A percentile compares a stretch with the other conserved stretches of the same genome.
Conservation (phyloP, 1,140 invertebrate genomes). For the Scaptomyza graminum region DNA sequence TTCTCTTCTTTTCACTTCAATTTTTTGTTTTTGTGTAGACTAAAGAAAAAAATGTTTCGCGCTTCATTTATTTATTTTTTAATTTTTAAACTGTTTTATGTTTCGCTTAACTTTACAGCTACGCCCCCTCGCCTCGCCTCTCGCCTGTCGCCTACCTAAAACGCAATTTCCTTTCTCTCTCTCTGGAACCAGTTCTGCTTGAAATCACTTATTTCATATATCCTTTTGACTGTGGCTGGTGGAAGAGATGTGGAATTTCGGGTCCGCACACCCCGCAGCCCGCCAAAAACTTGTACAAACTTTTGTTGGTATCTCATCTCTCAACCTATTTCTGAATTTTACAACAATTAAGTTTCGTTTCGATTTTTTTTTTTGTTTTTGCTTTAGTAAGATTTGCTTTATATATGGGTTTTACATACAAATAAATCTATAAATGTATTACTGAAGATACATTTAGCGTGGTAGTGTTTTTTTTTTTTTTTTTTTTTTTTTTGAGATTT, state of each 20-base stretch:
- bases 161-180: conserved; percentile 6
- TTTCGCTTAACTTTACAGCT: conserved; percentile 10
- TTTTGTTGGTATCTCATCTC: conserved; percentile 2
- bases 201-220: conserved; percentile 10
- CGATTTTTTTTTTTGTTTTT: conserved; percentile 21
- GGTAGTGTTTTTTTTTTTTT: conserved; percentile 52
- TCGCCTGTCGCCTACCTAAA: too few relatives aligned
- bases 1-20: conserved; percentile 42
- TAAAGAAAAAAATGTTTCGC: conserved; percentile 62
- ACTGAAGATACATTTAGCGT: conserved; percentile 73
- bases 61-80: not conserved
- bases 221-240: conserved; percentile 20
- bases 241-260: conserved; percentile 34
- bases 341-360: conserved; percentile 38
- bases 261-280: conserved; percentile 1
- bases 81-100: conserved; percentile 1
- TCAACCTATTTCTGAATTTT: conserved; percentile 7
- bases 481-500: conserved; percentile 36
- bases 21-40: conserved; percentile 38
- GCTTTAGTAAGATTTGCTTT: conserved; percentile 47
- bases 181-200: not conserved
- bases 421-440: conserved; percentile 64
- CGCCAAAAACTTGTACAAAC: conserved; percentile 10
- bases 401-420: conserved; percentile 63
- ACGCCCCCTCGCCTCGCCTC: too few relatives aligned